These are phyloP conservation scores for Amphiprion ocellaris DNA, from an alignment of 2,113 vertebrate genomes.

Conservation along the genomic window DNA sequence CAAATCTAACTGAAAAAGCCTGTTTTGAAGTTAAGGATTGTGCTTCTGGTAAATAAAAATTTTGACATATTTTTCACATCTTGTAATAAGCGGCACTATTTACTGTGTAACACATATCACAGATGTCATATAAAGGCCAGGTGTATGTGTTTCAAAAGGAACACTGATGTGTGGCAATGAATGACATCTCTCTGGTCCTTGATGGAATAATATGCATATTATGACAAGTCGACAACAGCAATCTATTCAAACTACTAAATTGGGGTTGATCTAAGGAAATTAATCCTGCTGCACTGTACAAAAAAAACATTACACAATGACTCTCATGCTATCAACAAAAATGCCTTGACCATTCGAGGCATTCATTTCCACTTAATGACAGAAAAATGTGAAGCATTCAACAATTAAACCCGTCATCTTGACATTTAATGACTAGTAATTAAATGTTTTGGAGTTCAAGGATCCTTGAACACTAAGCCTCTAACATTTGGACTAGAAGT, in stretches of 20 bases:
- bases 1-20: slow-evolving; percentile 13
- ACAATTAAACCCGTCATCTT: slow-evolving; percentile 20
- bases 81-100: slow-evolving; percentile 20
- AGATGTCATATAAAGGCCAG: background rate
- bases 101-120: slow-evolving; percentile 7
- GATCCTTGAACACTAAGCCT: slow-evolving; percentile 35
- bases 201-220: slow-evolving; percentile 20
- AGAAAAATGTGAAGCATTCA: background rate
- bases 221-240: slow-evolving; percentile 17
- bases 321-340: slow-evolving; percentile 22
- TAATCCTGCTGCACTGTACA: background rate
- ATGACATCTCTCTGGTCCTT: slow-evolving; percentile 36
- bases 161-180: slow-evolving; percentile 1
- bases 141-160: slow-evolving; percentile 35
- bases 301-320: background rate
- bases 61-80: slow-evolving; percentile 24
- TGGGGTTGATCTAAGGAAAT: slow-evolving; percentile 20
- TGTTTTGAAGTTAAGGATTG: slow-evolving; percentile 19
- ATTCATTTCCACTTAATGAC: slow-evolving; percentile 5
- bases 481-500: slow-evolving; percentile 28
- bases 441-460: slow-evolving; percentile 47
- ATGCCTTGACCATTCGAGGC: slow-evolving; percentile 55
- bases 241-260: background rate
- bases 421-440: slow-evolving; percentile 46
- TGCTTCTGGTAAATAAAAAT: slow-evolving; percentile 22